Base-by-base conservation (phyloP, 2,888 invertebrate species). In the Parapristionchus giblindavisi region DNA sequence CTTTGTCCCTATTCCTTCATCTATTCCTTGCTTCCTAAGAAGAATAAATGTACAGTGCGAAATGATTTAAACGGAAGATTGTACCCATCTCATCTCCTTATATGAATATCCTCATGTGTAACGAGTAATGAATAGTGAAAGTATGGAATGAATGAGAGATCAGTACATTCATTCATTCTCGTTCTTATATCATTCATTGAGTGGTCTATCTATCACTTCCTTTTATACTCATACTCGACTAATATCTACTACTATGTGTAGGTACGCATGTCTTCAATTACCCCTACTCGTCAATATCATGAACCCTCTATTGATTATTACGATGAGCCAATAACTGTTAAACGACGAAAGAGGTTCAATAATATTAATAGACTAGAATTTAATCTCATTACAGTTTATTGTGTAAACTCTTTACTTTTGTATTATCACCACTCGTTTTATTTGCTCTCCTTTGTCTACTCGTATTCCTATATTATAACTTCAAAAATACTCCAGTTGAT, bases 131-230 rank as follows among this genome's bases (percentile, higher is more conserved):
- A 21, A 61, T 38, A 61, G 61, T 38, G 61, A 61, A 36, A 61
- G 61, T n/a, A n/a, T n/a, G n/a, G n/a, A n/a, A n/a, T n/a, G 17
- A 14, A 61, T 36, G 5, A 1, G 58, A 14, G 61, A 61, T 61
- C 61, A 38, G 38, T 61, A 21, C 61, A 61, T 61, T 61, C 61
- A 27, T 61, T 61, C 61, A 24, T 61, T 61, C 61, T 61, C 61
- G 6, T n/a, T n/a, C n/a, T n/a, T n/a, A n/a, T n/a, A n/a, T n/a
- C 61, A 38, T 17, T 61, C 61, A 61, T 38, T 61, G 61, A 61
- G 61, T 61, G 61, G 61, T 61, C n/a, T n/a, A n/a, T n/a, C n/a
- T n/a, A n/a, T 61, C 61, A 61, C 38, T 61, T n/a, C 36, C 36
- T 61, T 43, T 17, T 43, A 14, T 17, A 14, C 38, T 38, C 4